phyloP scores from a whole-genome alignment of 2,888 invertebrate genomes.

The Latrodectus hesperus region DNA sequence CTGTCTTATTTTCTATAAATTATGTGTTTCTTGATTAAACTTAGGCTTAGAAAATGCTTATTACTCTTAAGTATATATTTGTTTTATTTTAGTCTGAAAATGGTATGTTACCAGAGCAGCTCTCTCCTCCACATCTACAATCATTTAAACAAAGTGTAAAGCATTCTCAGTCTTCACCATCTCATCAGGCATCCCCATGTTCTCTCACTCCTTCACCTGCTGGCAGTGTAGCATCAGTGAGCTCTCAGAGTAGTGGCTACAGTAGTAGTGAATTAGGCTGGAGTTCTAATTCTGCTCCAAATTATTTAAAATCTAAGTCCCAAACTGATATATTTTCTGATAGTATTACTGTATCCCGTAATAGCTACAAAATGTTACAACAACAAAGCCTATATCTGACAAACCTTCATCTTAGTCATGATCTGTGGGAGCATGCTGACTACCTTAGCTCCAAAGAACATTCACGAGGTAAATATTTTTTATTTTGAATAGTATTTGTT shows the following conservation, averaged over 20 bases:
- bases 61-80: too few relatives aligned
- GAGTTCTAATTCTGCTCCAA: conserved; percentile 22
- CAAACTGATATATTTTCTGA: conserved; percentile 43
- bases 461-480: conserved; percentile 82
- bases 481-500: too few relatives aligned
- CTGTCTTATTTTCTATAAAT: too few relatives aligned
- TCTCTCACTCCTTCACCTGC: conserved; percentile 93
- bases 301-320: conserved; percentile 9
- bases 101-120: conserved; percentile 31
- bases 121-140: conserved; percentile 39
- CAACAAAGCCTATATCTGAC: conserved; percentile 88
- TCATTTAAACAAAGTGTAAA: conserved; percentile 23
- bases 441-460: conserved; percentile 83
- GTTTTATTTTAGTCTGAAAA: conserved; percentile 39
- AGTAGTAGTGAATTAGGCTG: conserved; percentile 81
- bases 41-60: too few relatives aligned
- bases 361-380: conserved; percentile 86
- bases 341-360: conserved; percentile 80
- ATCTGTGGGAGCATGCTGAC: conserved; percentile 94
- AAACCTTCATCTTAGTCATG: conserved; percentile 88
- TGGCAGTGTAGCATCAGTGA: conserved; percentile 87
- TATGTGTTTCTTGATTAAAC: too few relatives aligned
- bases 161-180: conserved; percentile 47
- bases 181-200: conserved; percentile 80
- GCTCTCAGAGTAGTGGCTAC: conserved; percentile 80